Base-by-base conservation (phyloP, 2,113 vertebrate species). In the Brienomyrus longianalis region DNA sequence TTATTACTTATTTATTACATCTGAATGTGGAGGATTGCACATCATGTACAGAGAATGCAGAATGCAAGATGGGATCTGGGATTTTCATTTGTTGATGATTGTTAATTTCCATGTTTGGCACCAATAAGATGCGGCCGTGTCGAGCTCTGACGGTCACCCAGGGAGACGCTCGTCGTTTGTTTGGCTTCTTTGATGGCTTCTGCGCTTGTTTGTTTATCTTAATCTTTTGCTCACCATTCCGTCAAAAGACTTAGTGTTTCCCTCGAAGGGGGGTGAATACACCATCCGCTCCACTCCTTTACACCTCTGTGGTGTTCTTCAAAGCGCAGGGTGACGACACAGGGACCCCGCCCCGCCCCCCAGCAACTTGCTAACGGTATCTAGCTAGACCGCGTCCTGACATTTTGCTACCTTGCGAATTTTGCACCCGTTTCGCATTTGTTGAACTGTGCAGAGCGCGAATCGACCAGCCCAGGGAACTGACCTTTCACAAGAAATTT, bases 201-300 rank as follows among this genome's bases (percentile, higher is more conserved):
- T 83, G 35, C 27, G 35, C 47, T 19, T 8, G n/a, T 59, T 70
- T 87, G 39, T 80, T 88, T 84, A 27, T 54, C 27, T 48, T 88
- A 70, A 90, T 87, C 62, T 87, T 88, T 89, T 90, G 77, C 66
- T 59, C 90, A 88, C 23, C 5, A 35, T 0, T 89, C 88, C 47
- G 59, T 87, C 27, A 85, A 51, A 35, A 45, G 80, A 50, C 27
- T 23, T 17, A 21, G 35, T 80, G 17, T 45, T 50, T 59, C 21
- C 52, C 11, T 51, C 5, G 27, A 31, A 59, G 23, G 15, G 15
- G 56, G 89, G 91, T 70, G 89, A 66, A 88, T 84, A 83, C 56
- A 54, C 93, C 94, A 93, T 93, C 92, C 94, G 93, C 77, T 90
- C 56, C 9, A 7, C 13, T 35, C 35, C 35, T 45, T 13, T 89